Evolutionary conservation across 2,113 vertebrate species (phyloP).

Genomic region (Perccottus glenii): DNA sequence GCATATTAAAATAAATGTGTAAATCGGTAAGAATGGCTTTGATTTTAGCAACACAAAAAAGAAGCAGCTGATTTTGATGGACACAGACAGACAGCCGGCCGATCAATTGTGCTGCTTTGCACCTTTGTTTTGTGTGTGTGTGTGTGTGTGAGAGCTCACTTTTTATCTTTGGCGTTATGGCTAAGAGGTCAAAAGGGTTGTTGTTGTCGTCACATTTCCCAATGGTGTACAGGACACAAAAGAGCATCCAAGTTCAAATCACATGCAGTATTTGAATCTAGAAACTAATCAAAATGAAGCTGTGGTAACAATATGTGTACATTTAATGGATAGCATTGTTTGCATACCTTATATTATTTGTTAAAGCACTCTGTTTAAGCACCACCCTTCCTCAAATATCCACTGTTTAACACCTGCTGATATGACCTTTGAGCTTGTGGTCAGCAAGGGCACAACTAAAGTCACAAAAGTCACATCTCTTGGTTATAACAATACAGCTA

Average conservation of each 20-base stretch:
- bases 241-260: slow-evolving; percentile 31
- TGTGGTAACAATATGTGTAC: neutral
- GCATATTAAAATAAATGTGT: no score
- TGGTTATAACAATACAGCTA: slow-evolving; percentile 2
- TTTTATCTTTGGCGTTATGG: slow-evolving; percentile 59
- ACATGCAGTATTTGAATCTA: slow-evolving; percentile 21
- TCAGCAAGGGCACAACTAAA: slow-evolving; percentile 35
- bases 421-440: slow-evolving; percentile 48
- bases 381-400: slow-evolving; percentile 33
- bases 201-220: slow-evolving; percentile 60
- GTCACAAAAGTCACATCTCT: slow-evolving; percentile 11
- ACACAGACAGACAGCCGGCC: slow-evolving; percentile 17
- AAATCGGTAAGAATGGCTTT: no score
- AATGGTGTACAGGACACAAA: slow-evolving; percentile 36
- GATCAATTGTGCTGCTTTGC: slow-evolving; percentile 22
- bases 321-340: slow-evolving; percentile 14
- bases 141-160: slow-evolving; percentile 32
- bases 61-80: slow-evolving; percentile 8
- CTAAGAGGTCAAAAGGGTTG: slow-evolving; percentile 48
- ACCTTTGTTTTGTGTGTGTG: slow-evolving; percentile 8
- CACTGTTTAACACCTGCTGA: slow-evolving; percentile 38
- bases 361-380: slow-evolving; percentile 30
- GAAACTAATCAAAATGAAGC: slow-evolving; percentile 27
- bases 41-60: no score
- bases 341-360: slow-evolving; percentile 19